A percentile compares a stretch with the other conserved stretches of the same genome.
Evolutionary conservation across 1,140 invertebrate species (phyloP).

Genomic region (Philaenus spumarius): DNA sequence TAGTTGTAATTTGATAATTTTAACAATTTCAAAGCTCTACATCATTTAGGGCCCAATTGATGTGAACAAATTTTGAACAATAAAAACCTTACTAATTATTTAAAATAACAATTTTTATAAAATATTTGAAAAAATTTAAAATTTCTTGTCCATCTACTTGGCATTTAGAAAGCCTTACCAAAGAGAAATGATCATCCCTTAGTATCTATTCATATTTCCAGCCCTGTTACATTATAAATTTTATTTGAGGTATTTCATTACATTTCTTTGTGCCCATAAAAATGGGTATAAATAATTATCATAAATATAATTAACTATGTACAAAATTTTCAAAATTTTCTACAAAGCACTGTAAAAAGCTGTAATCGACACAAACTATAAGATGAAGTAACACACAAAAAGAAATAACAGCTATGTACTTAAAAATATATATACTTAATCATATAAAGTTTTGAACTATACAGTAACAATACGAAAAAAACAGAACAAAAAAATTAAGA

Average conservation of each 20-base stretch:
- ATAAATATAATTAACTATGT: conserved; percentile 12
- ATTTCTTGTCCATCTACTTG: no score
- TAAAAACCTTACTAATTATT: no score
- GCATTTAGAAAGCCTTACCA: no score
- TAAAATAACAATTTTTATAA: no score
- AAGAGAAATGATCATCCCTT: no score
- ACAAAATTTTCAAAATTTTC: conserved; percentile 1
- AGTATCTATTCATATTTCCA: no score
- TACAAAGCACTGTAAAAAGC: conserved; percentile 10
- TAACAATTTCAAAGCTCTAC: no score
- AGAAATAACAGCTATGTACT: conserved; percentile 6
- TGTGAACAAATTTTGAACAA: no score
- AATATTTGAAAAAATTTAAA: no score
- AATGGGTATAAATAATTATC: conserved; percentile 8
- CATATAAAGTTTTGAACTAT: conserved; percentile 15
- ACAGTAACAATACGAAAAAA: conserved; percentile 11
- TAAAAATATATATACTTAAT: conserved; percentile 15
- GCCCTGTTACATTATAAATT: not conserved
- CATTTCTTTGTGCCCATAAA: conserved; percentile 10
- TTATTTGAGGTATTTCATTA: conserved; percentile 12
- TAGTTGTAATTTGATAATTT: no score
- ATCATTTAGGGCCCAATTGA: no score
- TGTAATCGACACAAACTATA: conserved; percentile 9
- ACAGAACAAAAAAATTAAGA: not conserved
- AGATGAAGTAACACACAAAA: conserved; percentile 7